Evolutionary conservation across 2,113 vertebrate genomes (phyloP).

Genomic region (Synchiropus splendidus): DNA sequence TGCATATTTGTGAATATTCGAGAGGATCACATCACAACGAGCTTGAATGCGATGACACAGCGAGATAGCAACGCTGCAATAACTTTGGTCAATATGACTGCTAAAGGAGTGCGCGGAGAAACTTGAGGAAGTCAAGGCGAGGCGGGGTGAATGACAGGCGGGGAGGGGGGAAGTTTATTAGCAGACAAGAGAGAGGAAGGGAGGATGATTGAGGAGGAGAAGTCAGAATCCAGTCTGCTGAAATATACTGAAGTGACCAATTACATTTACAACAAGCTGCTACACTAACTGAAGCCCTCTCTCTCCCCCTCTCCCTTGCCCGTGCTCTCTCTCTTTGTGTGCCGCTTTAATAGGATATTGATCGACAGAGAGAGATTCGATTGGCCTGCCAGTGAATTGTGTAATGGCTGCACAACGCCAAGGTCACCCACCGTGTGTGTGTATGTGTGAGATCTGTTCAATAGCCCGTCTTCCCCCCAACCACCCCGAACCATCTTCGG

Average conservation of each 20-base stretch:
- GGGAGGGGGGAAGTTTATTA: not conserved
- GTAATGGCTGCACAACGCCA: conserved; percentile 89
- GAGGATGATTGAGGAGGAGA: conserved; percentile 17
- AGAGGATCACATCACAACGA: no score
- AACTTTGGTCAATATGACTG: no score
- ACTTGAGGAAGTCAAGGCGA: not conserved
- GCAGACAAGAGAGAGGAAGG: not conserved
- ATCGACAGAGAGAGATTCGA: conserved; percentile 83
- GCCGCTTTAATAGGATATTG: conserved; percentile 98
- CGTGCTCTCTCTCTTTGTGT: conserved; percentile 21
- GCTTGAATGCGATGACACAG: no score
- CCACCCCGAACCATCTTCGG: not conserved
- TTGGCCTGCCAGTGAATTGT: conserved; percentile 91
- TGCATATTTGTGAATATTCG: no score
- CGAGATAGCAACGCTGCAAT: no score
- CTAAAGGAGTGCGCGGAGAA: not conserved
- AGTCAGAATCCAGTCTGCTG: conserved; percentile 16
- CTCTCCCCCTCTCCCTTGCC: conserved; percentile 11
- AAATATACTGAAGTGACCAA: conserved; percentile 38
- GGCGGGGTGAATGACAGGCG: not conserved
- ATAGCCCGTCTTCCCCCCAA: conserved; percentile 8
- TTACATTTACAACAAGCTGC: conserved; percentile 34
- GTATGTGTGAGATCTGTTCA: conserved; percentile 19
- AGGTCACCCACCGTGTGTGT: conserved; percentile 69
- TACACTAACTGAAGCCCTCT: conserved; percentile 18